Evolutionary conservation across 2,888 invertebrate genomes (phyloP), one percentile per base, ranked within the genome.

Genomic region (Mechanitis mazaeus): DNA sequence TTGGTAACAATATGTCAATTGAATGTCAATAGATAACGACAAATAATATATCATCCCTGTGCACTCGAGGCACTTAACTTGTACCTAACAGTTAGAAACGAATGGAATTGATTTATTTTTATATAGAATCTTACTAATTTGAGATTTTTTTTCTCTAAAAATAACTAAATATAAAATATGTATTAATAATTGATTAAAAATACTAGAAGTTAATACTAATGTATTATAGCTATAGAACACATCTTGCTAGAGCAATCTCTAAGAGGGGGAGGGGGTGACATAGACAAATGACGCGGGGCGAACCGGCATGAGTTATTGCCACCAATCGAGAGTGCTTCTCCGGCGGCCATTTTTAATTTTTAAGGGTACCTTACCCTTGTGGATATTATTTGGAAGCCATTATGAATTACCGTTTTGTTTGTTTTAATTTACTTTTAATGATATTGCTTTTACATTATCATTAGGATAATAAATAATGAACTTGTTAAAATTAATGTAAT

Each of bases 261-360:
- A 80, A 70, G 65, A 72, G 75, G 73, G 79, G 75, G 80, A 78
- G 74, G 78, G 81, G 81, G 78, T 80, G 86, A 87, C 87, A 80
- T 77, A 85, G 89, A 90, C 84, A 88, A 87, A 89, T 85, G 86
- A 83, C 81, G 78, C 79, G 78, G 80, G 74, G 75, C 79, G 74
- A 77, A 79, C 76, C 80, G 81, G 83, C 75, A 86, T 89, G 90
- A 89, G 72, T 85, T 85, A 90, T 85, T 67, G 79, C 84, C 78
- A 80, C 88, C 90, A 88, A 89, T 89, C 87, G 89, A 85, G 85
- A 81, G 80, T 82, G 81, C 79, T 80, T 77, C 79, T 78, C 79
- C 71, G 75, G 84, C 87, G 80, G 89, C 89, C 89, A 90, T 90
- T 88, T 89, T 90, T 89, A 87, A 89, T 89, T 89, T 86, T 87